A percentile compares a stretch with the other conserved stretches of the same genome.
Evolutionary conservation across 2,797 vertebrate genomes (phyloP).

Genomic region (Micromesistius poutassou): DNA sequence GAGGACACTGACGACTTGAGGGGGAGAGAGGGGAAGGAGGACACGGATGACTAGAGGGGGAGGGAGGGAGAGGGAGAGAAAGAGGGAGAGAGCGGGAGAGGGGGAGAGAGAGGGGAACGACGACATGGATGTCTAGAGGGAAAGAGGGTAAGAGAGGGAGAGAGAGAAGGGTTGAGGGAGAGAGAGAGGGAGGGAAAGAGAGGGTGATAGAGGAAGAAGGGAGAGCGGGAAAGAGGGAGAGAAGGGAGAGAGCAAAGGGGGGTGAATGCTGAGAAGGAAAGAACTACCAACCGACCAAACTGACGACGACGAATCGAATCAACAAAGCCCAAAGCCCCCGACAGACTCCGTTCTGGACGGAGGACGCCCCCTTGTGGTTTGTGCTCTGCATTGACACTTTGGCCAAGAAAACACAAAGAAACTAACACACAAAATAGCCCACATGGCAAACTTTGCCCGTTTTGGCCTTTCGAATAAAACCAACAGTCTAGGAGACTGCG

Average conservation of each 20-base stretch:
- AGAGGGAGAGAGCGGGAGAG: not conserved
- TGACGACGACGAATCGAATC: not conserved
- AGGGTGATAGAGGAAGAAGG: not conserved
- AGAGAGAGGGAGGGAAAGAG: not conserved
- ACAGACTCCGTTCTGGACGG: constrained; percentile 57
- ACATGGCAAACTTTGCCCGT: constrained; percentile 28
- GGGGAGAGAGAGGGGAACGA: not conserved
- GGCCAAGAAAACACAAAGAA: constrained; percentile 46
- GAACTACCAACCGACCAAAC: constrained; percentile 50
- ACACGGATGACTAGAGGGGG: no score
- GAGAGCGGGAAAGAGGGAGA: not conserved
- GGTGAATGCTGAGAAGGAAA: constrained; percentile 46
- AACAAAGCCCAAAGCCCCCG: constrained; percentile 53
- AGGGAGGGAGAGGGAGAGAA: not conserved
- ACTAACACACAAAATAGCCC: constrained; percentile 3
- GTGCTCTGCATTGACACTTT: constrained; percentile 51
- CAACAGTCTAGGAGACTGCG: constrained; percentile 20
- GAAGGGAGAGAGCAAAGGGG: not conserved
- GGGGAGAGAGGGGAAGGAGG: no score
- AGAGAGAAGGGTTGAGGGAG: not conserved
- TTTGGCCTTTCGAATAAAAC: constrained; percentile 29
- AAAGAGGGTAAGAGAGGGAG: not conserved
- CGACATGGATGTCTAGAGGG: no score
- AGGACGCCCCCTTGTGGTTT: constrained; percentile 44
- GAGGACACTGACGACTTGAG: no score